Conservation (phyloP, 2,888 invertebrate genomes). For the Drosophila subsilvestris region DNA sequence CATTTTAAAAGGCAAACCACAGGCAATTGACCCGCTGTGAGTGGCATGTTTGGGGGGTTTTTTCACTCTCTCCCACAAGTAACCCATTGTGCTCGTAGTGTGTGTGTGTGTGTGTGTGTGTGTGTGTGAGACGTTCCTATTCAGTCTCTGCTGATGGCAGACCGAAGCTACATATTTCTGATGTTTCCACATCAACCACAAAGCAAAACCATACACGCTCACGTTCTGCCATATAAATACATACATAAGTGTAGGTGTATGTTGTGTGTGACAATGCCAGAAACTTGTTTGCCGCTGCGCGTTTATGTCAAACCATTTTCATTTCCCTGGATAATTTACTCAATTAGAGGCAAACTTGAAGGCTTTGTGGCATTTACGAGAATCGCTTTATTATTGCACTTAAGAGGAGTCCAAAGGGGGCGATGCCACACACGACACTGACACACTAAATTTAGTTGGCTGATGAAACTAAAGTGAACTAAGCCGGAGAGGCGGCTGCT, state of each 20-base stretch:
- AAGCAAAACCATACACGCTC: slow-evolving; percentile 35
- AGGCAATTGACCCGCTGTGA: slow-evolving; percentile 49
- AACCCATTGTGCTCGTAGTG: background rate
- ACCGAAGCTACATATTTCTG: slow-evolving; percentile 39
- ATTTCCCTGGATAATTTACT: slow-evolving; percentile 77
- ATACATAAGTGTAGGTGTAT: background rate
- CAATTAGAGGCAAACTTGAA: slow-evolving; percentile 74
- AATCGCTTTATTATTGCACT: slow-evolving; percentile 79
- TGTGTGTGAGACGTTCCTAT: no score
- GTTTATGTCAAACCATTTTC: slow-evolving; percentile 57
- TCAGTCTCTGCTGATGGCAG: background rate
- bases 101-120: no score
- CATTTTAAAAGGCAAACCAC: slow-evolving; percentile 54
- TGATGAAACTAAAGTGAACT: slow-evolving; percentile 55
- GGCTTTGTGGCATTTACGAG: slow-evolving; percentile 73
- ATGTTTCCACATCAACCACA: slow-evolving; percentile 60
- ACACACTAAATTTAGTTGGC: slow-evolving; percentile 47
- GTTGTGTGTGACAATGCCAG: slow-evolving; percentile 32
- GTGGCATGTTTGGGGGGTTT: slow-evolving; percentile 52
- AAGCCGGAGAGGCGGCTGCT: background rate
- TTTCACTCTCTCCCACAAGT: slow-evolving; percentile 26
- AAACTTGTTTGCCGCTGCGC: slow-evolving; percentile 30
- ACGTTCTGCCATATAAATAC: background rate
- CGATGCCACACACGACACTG: slow-evolving; percentile 7
- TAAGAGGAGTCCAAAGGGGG: slow-evolving; percentile 19